Conservation (phyloP, 2,888 invertebrate genomes). For the Yponomeuta plumbellus region DNA sequence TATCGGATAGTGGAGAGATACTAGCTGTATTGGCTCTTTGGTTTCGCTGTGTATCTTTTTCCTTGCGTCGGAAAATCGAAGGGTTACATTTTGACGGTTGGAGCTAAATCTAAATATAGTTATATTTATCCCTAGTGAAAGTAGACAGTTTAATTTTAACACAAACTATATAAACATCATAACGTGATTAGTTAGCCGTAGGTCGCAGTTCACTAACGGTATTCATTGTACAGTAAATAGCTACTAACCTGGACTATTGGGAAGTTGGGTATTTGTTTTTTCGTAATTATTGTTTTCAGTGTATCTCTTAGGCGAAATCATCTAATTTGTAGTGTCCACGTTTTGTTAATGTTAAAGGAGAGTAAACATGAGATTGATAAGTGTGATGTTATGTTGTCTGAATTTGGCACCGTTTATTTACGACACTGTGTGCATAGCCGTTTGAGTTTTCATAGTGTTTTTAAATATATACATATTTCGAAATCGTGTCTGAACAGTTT, state of each 20-base stretch:
- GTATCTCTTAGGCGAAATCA: conserved; percentile 49
- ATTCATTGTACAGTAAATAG: conserved; percentile 63
- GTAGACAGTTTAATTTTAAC: conserved; percentile 38
- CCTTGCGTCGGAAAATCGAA: conserved; percentile 32
- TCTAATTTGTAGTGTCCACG: conserved; percentile 55
- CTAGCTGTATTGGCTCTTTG: conserved; percentile 43
- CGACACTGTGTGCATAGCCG: background rate
- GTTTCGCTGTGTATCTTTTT: conserved; percentile 38
- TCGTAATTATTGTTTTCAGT: conserved; percentile 53
- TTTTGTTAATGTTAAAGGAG: conserved; percentile 43
- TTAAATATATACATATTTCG: conserved; percentile 9
- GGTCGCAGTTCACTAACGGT: conserved; percentile 55
- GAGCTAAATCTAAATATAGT: conserved; percentile 13
- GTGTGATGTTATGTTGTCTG: conserved; percentile 31
- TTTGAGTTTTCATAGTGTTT: conserved; percentile 7
- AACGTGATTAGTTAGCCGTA: conserved; percentile 58
- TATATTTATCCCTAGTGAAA: conserved; percentile 37
- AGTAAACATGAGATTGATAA: conserved; percentile 44
- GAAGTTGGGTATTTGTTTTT: conserved; percentile 74
- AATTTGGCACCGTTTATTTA: background rate
- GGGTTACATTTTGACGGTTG: background rate
- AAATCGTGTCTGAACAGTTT: conserved; percentile 13
- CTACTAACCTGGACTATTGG: conserved; percentile 71
- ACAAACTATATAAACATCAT: conserved; percentile 32
- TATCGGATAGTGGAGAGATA: conserved; percentile 54